phyloP scores from a whole-genome alignment of 2,797 vertebrate species.

The Sebastes iracundus region DNA sequence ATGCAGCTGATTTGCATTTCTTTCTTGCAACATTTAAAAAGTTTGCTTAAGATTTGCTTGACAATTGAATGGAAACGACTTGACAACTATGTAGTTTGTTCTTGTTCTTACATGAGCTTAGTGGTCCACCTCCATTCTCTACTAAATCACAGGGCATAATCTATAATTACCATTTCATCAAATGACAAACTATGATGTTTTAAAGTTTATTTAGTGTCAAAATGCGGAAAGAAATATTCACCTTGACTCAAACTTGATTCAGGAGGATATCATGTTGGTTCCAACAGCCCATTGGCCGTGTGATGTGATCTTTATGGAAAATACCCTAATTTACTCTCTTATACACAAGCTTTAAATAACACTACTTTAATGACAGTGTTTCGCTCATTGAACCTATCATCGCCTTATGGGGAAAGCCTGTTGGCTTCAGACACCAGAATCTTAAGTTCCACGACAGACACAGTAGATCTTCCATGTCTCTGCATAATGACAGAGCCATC shows the following conservation, averaged over 20 bases:
- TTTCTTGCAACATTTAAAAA: background rate
- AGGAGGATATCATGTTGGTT: background rate
- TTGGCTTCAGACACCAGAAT: background rate
- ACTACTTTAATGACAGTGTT: conserved; percentile 2
- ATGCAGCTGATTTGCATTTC: background rate
- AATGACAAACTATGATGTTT: background rate
- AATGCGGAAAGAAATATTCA: background rate
- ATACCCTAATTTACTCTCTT: background rate
- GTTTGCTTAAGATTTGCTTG: background rate
- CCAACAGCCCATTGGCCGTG: background rate
- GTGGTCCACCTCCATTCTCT: background rate
- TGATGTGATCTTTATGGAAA: background rate
- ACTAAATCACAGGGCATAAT: background rate
- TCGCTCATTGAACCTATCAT: background rate
- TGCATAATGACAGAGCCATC: conserved; percentile 58
- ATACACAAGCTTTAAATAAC: background rate
- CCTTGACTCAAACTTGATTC: background rate
- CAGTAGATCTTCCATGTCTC: conserved; percentile 22
- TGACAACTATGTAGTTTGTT: background rate
- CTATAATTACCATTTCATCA: background rate
- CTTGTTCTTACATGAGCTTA: background rate
- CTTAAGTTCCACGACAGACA: background rate
- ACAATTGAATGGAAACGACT: background rate
- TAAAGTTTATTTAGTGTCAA: background rate
- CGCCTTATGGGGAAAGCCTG: background rate